Percentiles rank a stretch among this genome's conserved stretches.
Conservation (phyloP, 1,140 invertebrate species). For the Eupeodes corollae region DNA sequence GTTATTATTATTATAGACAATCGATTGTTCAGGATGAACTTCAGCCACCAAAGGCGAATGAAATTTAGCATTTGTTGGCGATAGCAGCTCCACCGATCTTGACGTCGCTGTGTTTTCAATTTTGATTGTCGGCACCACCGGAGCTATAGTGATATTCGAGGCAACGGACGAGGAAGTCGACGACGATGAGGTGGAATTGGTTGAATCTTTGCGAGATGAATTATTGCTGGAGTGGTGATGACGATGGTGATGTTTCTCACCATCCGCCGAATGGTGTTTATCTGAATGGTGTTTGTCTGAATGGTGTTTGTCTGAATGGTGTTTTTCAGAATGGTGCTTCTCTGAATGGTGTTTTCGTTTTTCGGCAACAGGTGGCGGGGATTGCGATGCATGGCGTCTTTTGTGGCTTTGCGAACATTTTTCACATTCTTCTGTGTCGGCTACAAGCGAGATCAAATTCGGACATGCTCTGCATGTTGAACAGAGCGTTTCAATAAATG, state of each 20-base stretch:
- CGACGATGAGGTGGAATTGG: conserved; percentile 1
- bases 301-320: conserved; percentile 2
- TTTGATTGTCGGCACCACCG: neutral
- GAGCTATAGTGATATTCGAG: neutral
- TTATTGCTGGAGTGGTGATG: conserved; percentile 1
- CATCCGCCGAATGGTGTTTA: conserved; percentile 8
- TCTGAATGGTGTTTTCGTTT: conserved; percentile 11
- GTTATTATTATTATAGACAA: conserved; percentile 25
- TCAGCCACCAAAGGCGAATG: conserved; percentile 37
- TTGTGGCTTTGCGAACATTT: conserved; percentile 29
- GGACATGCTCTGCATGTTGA: conserved; percentile 35
- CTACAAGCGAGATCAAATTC: conserved; percentile 32
- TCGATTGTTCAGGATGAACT: conserved; percentile 39
- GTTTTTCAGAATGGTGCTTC: conserved; percentile 5
- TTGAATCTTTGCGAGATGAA: neutral
- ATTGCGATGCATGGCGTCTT: conserved; percentile 19
- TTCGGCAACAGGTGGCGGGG: conserved; percentile 26
- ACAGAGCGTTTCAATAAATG: conserved; percentile 35
- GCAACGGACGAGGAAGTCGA: neutral
- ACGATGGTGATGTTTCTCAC: conserved; percentile 6
- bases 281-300: conserved; percentile 8
- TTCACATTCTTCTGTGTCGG: conserved; percentile 35
- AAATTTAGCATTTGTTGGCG: conserved; percentile 26
- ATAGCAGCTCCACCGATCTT: conserved; percentile 22
- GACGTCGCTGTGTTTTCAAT: conserved; percentile 9